Percentiles rank a stretch among this genome's conserved stretches.
phyloP scores from a whole-genome alignment of 2,888 invertebrate species.

The Diaperis boleti region DNA sequence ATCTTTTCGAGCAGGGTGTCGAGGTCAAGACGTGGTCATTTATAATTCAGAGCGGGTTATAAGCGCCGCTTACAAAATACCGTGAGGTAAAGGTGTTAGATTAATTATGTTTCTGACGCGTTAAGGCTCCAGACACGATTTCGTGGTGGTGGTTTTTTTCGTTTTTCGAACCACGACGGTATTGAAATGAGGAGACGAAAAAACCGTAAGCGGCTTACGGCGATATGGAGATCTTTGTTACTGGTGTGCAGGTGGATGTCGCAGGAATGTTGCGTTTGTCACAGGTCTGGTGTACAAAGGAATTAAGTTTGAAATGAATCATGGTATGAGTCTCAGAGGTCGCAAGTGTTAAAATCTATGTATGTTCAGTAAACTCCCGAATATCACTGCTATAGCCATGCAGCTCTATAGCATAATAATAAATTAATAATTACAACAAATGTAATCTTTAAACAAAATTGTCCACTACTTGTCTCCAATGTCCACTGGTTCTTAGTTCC shows the following conservation, averaged over 20 bases:
- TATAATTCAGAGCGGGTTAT: conserved; percentile 7
- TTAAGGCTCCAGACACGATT: conserved; percentile 59
- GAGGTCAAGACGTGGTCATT: not conserved
- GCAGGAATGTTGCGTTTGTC: conserved; percentile 2
- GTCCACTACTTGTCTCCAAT: too few species aligned
- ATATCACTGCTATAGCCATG: too few species aligned
- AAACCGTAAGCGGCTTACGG: conserved; percentile 31
- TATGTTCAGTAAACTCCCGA: too few species aligned
- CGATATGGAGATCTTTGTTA: conserved; percentile 15
- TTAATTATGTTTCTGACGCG: conserved; percentile 61
- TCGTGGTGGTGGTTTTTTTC: conserved; percentile 47
- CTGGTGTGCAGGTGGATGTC: conserved; percentile 13
- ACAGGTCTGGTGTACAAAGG: not conserved
- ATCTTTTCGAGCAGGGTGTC: not conserved
- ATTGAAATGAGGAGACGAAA: conserved; percentile 17
- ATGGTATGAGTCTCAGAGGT: too few species aligned
- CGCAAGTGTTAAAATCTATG: too few species aligned
- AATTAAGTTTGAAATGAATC: too few species aligned
- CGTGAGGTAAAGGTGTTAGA: conserved; percentile 59
- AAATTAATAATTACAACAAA: too few species aligned
- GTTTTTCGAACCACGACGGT: conserved; percentile 26
- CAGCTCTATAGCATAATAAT: too few species aligned
- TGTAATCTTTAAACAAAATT: too few species aligned
- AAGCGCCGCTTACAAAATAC: conserved; percentile 11
- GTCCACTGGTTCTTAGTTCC: too few species aligned